A percentile compares a stretch with the other conserved stretches of the same genome.
Conservation (phyloP, 2,797 vertebrate species). For the Choloepus didactylus region DNA sequence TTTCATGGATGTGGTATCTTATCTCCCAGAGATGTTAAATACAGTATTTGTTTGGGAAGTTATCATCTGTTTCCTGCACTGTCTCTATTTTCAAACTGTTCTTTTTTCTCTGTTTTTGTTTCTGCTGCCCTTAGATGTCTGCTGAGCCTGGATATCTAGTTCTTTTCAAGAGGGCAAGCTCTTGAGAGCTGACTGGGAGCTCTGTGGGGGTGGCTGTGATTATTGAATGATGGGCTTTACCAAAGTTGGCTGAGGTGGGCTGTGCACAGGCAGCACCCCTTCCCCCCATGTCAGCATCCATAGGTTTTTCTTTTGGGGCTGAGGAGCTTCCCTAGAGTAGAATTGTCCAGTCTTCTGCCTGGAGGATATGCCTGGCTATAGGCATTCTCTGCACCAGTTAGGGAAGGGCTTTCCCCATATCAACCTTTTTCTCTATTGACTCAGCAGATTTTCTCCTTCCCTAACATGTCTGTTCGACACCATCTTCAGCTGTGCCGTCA, state of each 20-base stretch:
- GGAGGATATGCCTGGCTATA: background rate
- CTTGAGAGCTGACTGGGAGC: background rate
- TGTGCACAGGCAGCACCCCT: background rate
- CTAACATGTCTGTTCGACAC: background rate
- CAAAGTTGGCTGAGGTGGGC: background rate
- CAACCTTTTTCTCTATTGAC: background rate
- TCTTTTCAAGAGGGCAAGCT: background rate
- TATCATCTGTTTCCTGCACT: constrained; percentile 16
- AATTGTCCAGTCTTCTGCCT: background rate
- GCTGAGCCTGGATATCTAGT: background rate
- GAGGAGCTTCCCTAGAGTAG: background rate
- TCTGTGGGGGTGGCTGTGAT: background rate
- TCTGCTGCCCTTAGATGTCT: background rate
- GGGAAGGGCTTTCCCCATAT: background rate
- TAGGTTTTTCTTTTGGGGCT: background rate
- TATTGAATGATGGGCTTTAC: background rate
- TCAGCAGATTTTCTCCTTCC: background rate
- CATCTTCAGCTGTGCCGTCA: background rate
- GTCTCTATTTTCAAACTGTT: constrained; percentile 28
- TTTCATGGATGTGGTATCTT: background rate
- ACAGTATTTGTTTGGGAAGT: background rate
- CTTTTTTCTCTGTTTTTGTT: background rate
- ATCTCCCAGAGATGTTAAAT: background rate
- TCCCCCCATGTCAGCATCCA: no score
- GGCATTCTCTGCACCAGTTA: background rate